Conservation (phyloP, 2,888 invertebrate species). For the Spilarctia lutea region DNA sequence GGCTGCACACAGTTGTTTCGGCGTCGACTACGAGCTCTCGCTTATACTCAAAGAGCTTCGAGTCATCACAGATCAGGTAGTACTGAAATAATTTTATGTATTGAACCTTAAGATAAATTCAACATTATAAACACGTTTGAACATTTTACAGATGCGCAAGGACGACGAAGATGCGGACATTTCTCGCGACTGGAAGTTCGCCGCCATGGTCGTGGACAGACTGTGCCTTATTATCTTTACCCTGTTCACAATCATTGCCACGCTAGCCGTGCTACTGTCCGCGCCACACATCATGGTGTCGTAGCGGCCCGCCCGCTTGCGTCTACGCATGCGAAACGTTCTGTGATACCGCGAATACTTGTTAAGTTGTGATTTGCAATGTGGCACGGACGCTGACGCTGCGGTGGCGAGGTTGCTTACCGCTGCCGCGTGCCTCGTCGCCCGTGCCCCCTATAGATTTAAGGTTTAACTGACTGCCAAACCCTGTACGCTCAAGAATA, state of each 20-base stretch:
- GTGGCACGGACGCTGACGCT: conserved; percentile 79
- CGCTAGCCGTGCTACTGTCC: conserved; percentile 98
- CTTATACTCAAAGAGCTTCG: conserved; percentile 97
- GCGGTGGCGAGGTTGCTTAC: conserved; percentile 76
- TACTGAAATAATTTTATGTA: neutral
- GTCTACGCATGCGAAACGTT: conserved; percentile 85
- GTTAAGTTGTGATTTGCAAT: conserved; percentile 89
- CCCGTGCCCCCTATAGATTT: conserved; percentile 82
- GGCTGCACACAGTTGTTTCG: conserved; percentile 94
- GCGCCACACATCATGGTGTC: conserved; percentile 98
- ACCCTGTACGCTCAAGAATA: conserved; percentile 76
- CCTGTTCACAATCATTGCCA: conserved; percentile 98
- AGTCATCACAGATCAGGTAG: conserved; percentile 95
- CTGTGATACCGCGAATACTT: conserved; percentile 90
- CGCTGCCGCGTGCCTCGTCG: conserved; percentile 78
- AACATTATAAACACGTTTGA: conserved; percentile 9
- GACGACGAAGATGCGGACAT: conserved; percentile 97
- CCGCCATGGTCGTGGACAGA: conserved; percentile 99
- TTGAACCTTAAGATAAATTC: neutral
- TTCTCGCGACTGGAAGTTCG: conserved; percentile 99
- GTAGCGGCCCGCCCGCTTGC: conserved; percentile 89
- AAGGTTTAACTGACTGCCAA: conserved; percentile 83
- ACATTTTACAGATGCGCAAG: conserved; percentile 92
- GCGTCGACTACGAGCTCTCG: conserved; percentile 97
- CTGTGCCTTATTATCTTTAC: conserved; percentile 99